Evolutionary conservation across 2,797 vertebrate species (phyloP).

Genomic region (Poeciliopsis paucimaculata): DNA sequence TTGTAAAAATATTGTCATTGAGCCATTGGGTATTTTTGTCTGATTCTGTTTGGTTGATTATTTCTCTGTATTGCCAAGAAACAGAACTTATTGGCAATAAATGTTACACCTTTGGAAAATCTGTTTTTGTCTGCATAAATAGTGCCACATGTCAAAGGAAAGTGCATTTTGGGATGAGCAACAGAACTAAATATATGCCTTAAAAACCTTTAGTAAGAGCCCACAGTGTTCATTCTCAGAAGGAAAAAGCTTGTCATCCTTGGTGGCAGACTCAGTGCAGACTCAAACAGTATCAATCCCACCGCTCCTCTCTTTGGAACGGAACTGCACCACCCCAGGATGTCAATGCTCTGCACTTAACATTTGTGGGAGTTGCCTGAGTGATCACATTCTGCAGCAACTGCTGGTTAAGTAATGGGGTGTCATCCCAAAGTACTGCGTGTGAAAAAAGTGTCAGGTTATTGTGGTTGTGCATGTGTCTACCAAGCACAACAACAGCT

Average conservation of each 20-base stretch:
- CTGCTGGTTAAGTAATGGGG: neutral
- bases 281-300: neutral
- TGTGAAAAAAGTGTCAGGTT: neutral
- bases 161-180: neutral
- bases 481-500: neutral
- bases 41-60: neutral
- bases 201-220: neutral
- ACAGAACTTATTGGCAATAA: neutral
- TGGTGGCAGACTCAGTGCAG: neutral
- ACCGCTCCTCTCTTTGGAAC: neutral
- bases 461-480: neutral
- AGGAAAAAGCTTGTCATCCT: neutral
- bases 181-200: neutral
- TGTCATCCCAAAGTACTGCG: neutral
- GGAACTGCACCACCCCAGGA: neutral
- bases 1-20: neutral
- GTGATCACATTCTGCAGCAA: neutral
- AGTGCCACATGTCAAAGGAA: neutral
- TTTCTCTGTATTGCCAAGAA: neutral
- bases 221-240: neutral
- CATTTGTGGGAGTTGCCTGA: neutral
- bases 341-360: neutral
- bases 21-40: neutral
- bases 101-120: neutral
- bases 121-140: neutral